Percentiles rank a stretch among this genome's conserved stretches.
Evolutionary conservation across 1,140 invertebrate genomes (phyloP).

Genomic region (Platorchestia sp.): DNA sequence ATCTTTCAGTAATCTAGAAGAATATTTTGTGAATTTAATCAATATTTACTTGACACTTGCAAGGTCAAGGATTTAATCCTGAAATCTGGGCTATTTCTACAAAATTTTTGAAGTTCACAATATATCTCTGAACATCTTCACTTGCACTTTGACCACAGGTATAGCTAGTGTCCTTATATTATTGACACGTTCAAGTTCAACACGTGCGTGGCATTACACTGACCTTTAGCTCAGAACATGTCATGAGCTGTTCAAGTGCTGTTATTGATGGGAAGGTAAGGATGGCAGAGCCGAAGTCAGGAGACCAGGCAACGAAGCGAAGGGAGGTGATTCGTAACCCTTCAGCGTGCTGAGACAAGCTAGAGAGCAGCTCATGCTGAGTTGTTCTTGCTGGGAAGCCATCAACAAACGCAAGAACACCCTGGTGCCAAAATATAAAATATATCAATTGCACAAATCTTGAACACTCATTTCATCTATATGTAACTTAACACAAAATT

Average conservation of each 20-base stretch:
- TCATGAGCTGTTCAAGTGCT: not conserved
- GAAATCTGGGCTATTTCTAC: not conserved
- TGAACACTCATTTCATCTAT: no score
- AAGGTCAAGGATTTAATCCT: not conserved
- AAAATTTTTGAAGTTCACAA: not conserved
- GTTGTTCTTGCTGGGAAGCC: not conserved
- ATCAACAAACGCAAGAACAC: not conserved
- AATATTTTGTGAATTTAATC: no score
- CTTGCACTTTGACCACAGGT: not conserved
- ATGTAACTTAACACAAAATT: no score
- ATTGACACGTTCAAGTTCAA: not conserved
- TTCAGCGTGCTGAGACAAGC: not conserved
- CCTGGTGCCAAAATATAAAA: not conserved
- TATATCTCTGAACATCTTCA: not conserved
- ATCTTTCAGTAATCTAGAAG: no score
- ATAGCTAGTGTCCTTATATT: not conserved
- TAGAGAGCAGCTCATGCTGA: not conserved
- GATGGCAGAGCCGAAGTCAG: not conserved
- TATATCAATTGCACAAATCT: not conserved
- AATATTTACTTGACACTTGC: no score
- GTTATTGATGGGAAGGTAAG: not conserved
- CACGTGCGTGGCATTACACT: not conserved
- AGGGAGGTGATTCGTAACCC: not conserved
- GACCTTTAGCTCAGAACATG: not conserved
- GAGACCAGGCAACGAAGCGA: not conserved